phyloP scores from a whole-genome alignment of 2,797 vertebrate genomes.

The Danio albolineatus region DNA sequence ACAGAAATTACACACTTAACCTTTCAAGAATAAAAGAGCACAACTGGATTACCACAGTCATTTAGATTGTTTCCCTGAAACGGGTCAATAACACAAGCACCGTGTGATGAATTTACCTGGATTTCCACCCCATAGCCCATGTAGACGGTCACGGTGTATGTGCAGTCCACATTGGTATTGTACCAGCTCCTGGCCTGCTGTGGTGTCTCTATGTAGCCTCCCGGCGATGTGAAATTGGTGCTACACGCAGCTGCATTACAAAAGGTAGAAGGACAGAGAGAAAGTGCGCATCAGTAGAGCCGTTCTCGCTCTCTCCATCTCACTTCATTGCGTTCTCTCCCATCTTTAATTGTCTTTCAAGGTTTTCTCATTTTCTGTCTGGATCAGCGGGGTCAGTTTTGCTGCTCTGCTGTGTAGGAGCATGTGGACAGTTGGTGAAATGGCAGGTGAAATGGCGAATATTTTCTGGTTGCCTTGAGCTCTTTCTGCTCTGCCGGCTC shows the following conservation, averaged over 20 bases:
- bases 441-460: conserved; percentile 40
- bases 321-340: conserved; percentile 38
- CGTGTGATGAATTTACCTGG: conserved; percentile 82
- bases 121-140: conserved; percentile 93
- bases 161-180: conserved; percentile 84
- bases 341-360: conserved; percentile 59
- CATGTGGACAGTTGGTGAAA: conserved; percentile 31
- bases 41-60: conserved; percentile 37
- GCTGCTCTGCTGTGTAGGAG: conserved; percentile 25
- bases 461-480: conserved; percentile 64
- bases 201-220: conserved; percentile 87
- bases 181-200: conserved; percentile 68
- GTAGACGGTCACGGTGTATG: conserved; percentile 88
- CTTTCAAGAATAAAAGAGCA: conserved; percentile 33
- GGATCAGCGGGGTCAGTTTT: conserved; percentile 61
- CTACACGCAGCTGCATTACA: conserved; percentile 83
- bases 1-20: conserved; percentile 27
- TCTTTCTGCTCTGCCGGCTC: conserved; percentile 58
- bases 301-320: conserved; percentile 23
- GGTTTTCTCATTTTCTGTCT: conserved; percentile 59
- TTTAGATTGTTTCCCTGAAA: conserved; percentile 24
- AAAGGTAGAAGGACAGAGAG: conserved; percentile 37
- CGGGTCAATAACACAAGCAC: conserved; percentile 35
- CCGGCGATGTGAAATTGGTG: conserved; percentile 86
- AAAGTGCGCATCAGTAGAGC: conserved; percentile 46